phyloP scores from a whole-genome alignment of 2,113 vertebrate species.

The Eira barbara region DNA sequence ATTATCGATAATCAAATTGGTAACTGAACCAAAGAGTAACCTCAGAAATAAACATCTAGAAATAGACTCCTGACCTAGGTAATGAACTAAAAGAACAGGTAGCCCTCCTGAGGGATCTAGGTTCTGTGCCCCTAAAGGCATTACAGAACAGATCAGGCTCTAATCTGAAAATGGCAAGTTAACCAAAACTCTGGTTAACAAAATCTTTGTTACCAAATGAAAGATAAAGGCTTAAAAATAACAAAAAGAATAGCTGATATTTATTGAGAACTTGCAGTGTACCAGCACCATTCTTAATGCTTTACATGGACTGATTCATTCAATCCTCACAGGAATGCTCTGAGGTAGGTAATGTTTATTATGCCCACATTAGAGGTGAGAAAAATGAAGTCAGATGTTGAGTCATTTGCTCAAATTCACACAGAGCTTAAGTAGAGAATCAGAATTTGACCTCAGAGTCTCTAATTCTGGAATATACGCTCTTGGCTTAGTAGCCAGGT shows the following conservation, averaged over 20 bases:
- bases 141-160: neutral
- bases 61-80: neutral
- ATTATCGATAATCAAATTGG: neutral
- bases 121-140: neutral
- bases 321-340: neutral
- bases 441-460: neutral
- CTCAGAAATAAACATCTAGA: slow-evolving; percentile 30
- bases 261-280: neutral
- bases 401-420: neutral
- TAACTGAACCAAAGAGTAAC: neutral
- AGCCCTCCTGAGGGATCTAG: neutral
- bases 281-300: neutral
- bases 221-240: neutral
- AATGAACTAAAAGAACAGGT: neutral
- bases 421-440: neutral
- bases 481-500: neutral
- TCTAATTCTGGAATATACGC: neutral
- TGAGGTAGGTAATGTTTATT: neutral
- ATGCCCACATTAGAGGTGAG: neutral
- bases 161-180: neutral
- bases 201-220: neutral
- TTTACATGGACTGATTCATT: neutral
- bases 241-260: neutral
- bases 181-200: neutral
- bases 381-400: neutral